A percentile compares a stretch with the other conserved stretches of the same genome.
These are phyloP conservation scores for Lota lota DNA, from an alignment of 2,113 vertebrate species.

Conservation along the genomic window DNA sequence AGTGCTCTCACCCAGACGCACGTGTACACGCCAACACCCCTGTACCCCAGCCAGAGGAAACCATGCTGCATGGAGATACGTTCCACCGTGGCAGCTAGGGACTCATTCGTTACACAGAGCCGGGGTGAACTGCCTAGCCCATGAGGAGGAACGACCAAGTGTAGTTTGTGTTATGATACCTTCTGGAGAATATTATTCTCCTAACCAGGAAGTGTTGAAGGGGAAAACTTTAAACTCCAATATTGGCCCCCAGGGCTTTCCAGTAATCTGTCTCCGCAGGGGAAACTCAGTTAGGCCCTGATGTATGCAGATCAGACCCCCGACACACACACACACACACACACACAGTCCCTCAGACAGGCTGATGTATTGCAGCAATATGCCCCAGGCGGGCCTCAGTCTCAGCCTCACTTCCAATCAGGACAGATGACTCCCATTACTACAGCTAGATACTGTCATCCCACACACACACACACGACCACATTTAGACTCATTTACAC, in stretches of 20 bases:
- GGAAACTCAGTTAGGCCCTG: constrained; percentile 70
- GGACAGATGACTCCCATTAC: constrained; percentile 77
- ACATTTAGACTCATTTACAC: too few relatives aligned
- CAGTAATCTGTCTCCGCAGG: constrained; percentile 67
- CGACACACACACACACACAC: constrained; percentile 28
- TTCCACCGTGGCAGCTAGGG: too few relatives aligned
- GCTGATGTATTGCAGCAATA: constrained; percentile 81
- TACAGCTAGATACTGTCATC: constrained; percentile 67
- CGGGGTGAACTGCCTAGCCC: too few relatives aligned
- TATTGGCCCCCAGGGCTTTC: constrained; percentile 62
- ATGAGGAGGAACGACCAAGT: too few relatives aligned
- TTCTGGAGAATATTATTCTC: too few relatives aligned
- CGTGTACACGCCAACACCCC: constrained; percentile 20
- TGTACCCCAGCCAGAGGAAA: constrained; percentile 7
- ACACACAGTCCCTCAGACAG: constrained; percentile 55
- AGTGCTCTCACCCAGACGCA: constrained; percentile 50
- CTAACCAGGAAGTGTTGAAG: constrained; percentile 40
- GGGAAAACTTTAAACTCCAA: constrained; percentile 69
- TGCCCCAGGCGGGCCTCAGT: constrained; percentile 72
- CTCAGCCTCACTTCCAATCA: constrained; percentile 68
- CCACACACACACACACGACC: constrained; percentile 35
- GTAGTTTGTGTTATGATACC: too few relatives aligned
- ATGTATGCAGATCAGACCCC: constrained; percentile 69
- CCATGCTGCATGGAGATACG: not conserved
- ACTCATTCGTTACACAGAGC: too few relatives aligned